These are phyloP conservation scores for Styela plicata DNA, from an alignment of 23 tunicate genomes.

Conservation along the genomic window DNA sequence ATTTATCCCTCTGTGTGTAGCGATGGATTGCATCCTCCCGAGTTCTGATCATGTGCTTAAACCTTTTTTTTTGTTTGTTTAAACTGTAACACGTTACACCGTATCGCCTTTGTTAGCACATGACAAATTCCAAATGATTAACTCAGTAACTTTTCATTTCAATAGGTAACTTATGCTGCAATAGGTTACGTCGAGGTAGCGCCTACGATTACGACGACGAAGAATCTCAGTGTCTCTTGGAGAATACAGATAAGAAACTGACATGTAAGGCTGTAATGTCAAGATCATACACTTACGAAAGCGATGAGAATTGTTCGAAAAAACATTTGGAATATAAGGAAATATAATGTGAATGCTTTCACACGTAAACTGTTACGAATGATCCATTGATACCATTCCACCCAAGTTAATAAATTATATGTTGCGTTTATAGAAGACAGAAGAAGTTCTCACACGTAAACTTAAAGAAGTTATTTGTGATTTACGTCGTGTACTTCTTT, in stretches of 20 bases:
- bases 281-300: background rate
- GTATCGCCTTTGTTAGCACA: background rate
- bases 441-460: too few relatives aligned
- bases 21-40: too few relatives aligned
- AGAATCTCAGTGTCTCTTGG: background rate
- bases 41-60: too few relatives aligned
- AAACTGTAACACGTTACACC: background rate
- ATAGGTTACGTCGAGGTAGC: background rate
- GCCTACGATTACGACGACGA: background rate
- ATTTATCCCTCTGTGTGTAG: too few relatives aligned
- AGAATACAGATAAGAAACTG: background rate
- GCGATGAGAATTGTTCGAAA: background rate
- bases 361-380: too few relatives aligned
- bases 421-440: too few relatives aligned
- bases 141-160: background rate
- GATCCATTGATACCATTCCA: too few relatives aligned
- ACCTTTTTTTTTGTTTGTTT: too few relatives aligned
- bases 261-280: background rate
- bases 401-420: too few relatives aligned
- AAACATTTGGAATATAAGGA: background rate
- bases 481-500: too few relatives aligned
- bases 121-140: background rate
- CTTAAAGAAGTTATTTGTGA: too few relatives aligned
- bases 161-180: background rate
- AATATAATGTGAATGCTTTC: background rate